Evolutionary conservation across 2,113 vertebrate species (phyloP).

Genomic region (Nothoprocta perdicaria): DNA sequence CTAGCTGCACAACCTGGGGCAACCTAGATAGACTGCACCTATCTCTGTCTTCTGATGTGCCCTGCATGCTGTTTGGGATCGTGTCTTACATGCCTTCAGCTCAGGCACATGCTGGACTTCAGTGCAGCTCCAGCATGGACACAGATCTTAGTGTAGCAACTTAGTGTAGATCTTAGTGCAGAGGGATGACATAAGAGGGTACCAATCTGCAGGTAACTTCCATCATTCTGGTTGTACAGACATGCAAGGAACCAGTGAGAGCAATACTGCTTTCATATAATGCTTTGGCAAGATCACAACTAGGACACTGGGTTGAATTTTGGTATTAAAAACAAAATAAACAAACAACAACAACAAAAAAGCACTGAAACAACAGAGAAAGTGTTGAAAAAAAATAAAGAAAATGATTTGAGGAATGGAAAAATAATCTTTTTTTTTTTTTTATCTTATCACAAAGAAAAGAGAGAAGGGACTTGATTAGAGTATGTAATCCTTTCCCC

Average conservation of each 20-base stretch:
- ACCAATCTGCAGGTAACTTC: not conserved
- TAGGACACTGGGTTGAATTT: not conserved
- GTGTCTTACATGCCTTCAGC: not conserved
- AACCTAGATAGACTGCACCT: not conserved
- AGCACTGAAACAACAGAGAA: not conserved
- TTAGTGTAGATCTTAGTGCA: not conserved
- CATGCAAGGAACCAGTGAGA: not conserved
- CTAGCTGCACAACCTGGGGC: not conserved
- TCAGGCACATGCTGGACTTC: not conserved
- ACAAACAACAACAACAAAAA: not conserved
- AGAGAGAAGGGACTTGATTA: constrained; percentile 8
- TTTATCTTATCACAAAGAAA: not conserved
- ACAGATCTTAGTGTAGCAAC: not conserved
- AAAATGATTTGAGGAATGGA: not conserved
- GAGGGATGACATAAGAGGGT: not conserved
- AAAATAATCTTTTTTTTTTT: not conserved
- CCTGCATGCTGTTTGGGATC: not conserved
- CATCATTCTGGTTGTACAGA: not conserved
- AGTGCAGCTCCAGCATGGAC: not conserved
- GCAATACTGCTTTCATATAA: not conserved
- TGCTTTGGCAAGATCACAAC: not conserved
- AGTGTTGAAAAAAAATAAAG: not conserved
- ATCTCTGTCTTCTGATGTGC: not conserved
- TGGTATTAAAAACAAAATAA: not conserved
- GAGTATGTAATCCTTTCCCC: not conserved